phyloP scores from a whole-genome alignment of 2,888 invertebrate species.

The Lithosia quadra region DNA sequence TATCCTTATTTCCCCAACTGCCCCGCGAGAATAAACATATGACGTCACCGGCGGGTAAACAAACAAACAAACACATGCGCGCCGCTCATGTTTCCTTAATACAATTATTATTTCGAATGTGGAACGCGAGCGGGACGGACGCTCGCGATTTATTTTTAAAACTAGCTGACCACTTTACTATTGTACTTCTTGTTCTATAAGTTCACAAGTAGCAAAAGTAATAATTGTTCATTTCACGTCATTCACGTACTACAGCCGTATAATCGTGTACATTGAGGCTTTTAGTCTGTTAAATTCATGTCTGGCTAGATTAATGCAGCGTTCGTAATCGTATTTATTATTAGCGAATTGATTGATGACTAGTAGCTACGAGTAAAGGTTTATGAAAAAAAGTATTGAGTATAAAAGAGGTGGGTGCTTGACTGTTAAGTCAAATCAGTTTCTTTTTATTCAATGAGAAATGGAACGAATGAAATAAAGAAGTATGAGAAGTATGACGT shows the following conservation, averaged over 20 bases:
- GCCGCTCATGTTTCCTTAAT: constrained; percentile 87
- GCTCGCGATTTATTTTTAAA: constrained; percentile 57
- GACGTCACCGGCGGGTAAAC: constrained; percentile 87
- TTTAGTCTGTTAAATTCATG: background rate
- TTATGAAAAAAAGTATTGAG: background rate
- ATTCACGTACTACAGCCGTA: background rate
- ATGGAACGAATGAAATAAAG: too few relatives aligned
- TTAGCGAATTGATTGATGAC: constrained; percentile 3
- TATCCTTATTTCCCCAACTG: constrained; percentile 56
- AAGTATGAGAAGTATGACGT: too few relatives aligned
- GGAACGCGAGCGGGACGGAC: constrained; percentile 77
- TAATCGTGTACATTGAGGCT: background rate
- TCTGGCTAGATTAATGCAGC: background rate
- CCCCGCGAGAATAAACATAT: constrained; percentile 87
- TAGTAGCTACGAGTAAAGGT: background rate
- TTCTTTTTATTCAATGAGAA: too few relatives aligned
- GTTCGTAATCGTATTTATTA: background rate
- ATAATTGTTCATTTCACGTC: constrained; percentile 3
- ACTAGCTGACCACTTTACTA: constrained; percentile 44
- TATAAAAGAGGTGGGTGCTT: too few relatives aligned
- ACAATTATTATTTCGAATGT: constrained; percentile 87
- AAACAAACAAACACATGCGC: constrained; percentile 88
- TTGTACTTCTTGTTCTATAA: constrained; percentile 32
- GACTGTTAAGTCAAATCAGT: too few relatives aligned
- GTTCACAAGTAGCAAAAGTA: constrained; percentile 6